Evolutionary conservation across 1,140 invertebrate species (phyloP), one percentile per base, ranked within the genome.

Genomic region (Rhyacophila brunnea): DNA sequence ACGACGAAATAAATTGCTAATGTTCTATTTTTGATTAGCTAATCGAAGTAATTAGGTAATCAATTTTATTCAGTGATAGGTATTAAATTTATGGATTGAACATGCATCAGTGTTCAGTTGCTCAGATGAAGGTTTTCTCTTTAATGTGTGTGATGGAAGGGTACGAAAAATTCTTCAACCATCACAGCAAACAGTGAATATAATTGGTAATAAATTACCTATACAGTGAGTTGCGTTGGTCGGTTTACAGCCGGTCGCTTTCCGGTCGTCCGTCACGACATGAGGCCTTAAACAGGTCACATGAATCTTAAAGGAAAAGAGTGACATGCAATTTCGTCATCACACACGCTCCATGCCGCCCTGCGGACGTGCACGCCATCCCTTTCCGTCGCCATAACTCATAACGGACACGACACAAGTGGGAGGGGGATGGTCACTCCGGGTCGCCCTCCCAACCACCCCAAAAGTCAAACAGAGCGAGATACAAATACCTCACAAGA

Each of bases 311-410:
- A 64, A 64, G 57, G 57, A 60, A 64, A 64, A 49, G 57, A 64
- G 49, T 64, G 62, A 64, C 62, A 64, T 64, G 62, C 62, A 64
- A 64, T 64, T 64, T 64, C 62, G 62, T 64, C 62, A 64, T 64
- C 62, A 64, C 62, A 64, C 62, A 64, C 61, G 61, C 57, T 64
- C 18, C 13, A 15, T 15, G 38, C 38, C 38, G 38, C n/a, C 38
- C 53, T 23, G 34, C 32, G 60, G 61, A 64, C 61, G 60, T 58
- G 58, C 61, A 64, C 62, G 62, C 62, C 62, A 64, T 57, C 58
- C 52, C 62, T 57, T 63, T 64, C 62, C 62, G 62, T 60, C 62
- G 48, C 57, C 53, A 64, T 64, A 64, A 64, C 62, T 64, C 62
- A 64, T 64, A 64, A 60, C 57, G 62, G 62, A 64, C 62, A 64